These are phyloP conservation scores for Petrocephalus microphthalmus DNA, from an alignment of 2,113 vertebrate genomes.

Conservation along the genomic window DNA sequence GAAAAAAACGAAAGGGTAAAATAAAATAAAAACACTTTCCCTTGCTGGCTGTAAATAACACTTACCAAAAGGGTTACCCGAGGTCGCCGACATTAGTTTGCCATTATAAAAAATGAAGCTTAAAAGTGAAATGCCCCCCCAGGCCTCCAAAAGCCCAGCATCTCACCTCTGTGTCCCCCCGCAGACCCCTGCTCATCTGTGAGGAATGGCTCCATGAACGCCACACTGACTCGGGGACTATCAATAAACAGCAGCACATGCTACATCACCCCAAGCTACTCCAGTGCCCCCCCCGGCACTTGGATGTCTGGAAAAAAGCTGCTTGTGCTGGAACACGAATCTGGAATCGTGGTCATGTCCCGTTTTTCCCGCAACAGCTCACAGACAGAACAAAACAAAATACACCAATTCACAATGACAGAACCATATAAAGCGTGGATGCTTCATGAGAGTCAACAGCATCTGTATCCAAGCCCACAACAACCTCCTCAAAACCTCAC, in stretches of 20 bases:
- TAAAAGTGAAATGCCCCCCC: not conserved
- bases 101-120: not conserved
- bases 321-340: not conserved
- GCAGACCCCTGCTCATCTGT: not conserved
- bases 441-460: slow-evolving; percentile 6
- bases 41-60: not conserved
- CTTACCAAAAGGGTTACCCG: not conserved
- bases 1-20: not conserved
- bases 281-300: not conserved
- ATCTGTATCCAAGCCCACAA: not conserved
- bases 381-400: not conserved
- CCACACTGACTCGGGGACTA: not conserved
- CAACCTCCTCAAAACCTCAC: not conserved
- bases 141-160: not conserved
- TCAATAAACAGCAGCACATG: not conserved
- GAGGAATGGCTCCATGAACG: not conserved
- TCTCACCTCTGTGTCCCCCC: not conserved
- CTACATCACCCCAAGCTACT: not conserved
- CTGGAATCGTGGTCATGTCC: not conserved
- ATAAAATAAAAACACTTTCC: not conserved
- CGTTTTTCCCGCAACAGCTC: not conserved
- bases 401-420: not conserved
- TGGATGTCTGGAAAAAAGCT: not conserved
- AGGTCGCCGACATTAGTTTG: not conserved
- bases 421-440: not conserved